phyloP scores from a whole-genome alignment of 2,113 vertebrate species.

The Theristicus caerulescens region DNA sequence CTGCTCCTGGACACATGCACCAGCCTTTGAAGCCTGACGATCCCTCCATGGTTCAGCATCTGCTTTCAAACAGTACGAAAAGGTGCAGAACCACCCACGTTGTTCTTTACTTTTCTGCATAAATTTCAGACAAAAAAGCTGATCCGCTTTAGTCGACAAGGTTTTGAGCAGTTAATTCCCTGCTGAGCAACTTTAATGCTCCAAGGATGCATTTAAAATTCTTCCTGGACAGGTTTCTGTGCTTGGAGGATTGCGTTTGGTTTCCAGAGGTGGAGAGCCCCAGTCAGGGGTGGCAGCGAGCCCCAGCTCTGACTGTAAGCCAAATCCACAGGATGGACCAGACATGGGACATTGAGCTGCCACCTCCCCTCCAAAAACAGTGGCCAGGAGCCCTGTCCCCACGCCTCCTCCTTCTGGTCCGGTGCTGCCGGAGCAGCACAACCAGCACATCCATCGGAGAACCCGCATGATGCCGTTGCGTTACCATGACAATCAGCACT shows the following conservation, averaged over 20 bases:
- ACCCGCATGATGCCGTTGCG: fast-evolving
- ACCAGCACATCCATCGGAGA: not conserved
- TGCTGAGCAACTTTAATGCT: not conserved
- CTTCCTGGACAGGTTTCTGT: not conserved
- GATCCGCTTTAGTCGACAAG: not conserved
- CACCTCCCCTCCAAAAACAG: fast-evolving
- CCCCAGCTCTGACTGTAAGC: not conserved
- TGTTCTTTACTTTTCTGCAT: fast-evolving
- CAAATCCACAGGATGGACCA: fast-evolving
- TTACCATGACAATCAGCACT: constrained; percentile 11
- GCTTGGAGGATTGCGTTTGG: not conserved
- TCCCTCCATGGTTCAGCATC: fast-evolving
- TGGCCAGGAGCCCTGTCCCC: not conserved
- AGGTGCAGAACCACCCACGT: not conserved
- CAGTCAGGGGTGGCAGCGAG: fast-evolving
- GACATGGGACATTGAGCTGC: fast-evolving
- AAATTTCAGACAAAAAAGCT: not conserved
- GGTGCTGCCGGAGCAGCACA: not conserved
- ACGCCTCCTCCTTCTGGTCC: fast-evolving
- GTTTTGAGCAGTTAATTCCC: not conserved
- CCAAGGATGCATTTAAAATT: not conserved
- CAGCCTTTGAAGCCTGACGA: not conserved
- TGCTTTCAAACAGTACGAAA: not conserved
- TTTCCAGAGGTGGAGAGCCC: not conserved
- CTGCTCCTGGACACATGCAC: not conserved